phyloP scores from a whole-genome alignment of 1,140 invertebrate species.

The Coenobita brevimanus region DNA sequence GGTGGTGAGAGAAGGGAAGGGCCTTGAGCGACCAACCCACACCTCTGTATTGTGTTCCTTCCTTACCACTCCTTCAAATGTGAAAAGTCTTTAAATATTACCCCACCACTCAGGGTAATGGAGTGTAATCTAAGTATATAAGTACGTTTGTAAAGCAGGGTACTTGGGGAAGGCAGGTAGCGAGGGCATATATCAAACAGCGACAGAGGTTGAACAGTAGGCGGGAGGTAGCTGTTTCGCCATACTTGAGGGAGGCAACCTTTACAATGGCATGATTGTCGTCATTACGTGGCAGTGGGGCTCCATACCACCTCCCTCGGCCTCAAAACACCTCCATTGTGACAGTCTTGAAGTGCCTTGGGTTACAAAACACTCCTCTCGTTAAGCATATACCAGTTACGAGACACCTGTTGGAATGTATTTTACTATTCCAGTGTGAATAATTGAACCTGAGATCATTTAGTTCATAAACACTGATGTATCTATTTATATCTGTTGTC shows the following conservation, averaged over 20 bases:
- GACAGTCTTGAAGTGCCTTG: too few species aligned
- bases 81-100: not conserved
- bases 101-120: too few species aligned
- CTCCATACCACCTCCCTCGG: not conserved
- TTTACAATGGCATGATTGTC: constrained; percentile 23
- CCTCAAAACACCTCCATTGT: not conserved
- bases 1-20: constrained; percentile 23
- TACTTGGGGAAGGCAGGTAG: too few species aligned
- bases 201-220: not conserved
- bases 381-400: too few species aligned
- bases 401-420: too few species aligned
- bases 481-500: too few species aligned
- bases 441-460: too few species aligned
- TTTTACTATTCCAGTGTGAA: too few species aligned
- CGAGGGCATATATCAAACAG: too few species aligned
- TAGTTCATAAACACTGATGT: too few species aligned
- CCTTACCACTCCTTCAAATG: not conserved
- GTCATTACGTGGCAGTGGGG: not conserved
- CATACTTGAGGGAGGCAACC: not conserved
- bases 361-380: too few species aligned
- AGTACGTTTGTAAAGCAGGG: not conserved
- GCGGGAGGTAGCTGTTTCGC: constrained; percentile 17
- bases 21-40: constrained; percentile 40
- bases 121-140: too few species aligned
- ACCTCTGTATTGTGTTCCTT: not conserved